Evolutionary conservation across 2,888 invertebrate species (phyloP).

Genomic region (Spatulosminthurus flaviceps): DNA sequence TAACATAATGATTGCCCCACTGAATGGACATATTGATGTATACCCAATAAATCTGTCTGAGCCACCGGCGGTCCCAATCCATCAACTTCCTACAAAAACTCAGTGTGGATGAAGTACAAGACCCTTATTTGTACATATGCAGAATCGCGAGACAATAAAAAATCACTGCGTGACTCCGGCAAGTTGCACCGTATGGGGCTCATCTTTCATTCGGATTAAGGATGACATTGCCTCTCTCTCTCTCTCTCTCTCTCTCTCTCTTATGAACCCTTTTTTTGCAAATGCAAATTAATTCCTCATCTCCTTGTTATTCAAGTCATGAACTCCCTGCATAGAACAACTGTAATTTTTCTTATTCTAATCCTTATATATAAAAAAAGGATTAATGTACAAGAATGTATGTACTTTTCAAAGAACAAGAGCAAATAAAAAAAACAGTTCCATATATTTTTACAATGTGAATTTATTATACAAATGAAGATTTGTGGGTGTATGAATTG

Average conservation of each 20-base stretch:
- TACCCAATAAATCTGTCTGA: neutral
- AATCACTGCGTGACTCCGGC: neutral
- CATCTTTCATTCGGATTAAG: conserved; percentile 17
- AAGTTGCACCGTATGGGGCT: neutral
- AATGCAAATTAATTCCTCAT: neutral
- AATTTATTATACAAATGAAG: no score
- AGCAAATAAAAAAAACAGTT: no score
- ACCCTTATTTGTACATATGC: no score
- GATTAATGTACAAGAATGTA: conserved; percentile 5
- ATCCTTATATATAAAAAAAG: neutral
- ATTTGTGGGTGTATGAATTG: no score
- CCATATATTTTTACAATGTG: no score
- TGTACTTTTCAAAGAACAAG: no score
- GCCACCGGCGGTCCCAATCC: neutral
- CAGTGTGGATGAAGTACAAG: no score
- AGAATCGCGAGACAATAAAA: neutral
- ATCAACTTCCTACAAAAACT: neutral
- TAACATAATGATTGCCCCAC: neutral
- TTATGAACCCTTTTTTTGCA: neutral
- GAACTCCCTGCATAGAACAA: neutral
- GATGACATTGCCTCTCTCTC: conserved; percentile 8
- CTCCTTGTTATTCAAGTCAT: neutral
- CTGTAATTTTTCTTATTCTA: neutral
- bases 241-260: neutral
- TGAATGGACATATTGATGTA: neutral